Evolutionary conservation across 2,797 vertebrate genomes (phyloP).

Genomic region (Enteromius trimaculatus): DNA sequence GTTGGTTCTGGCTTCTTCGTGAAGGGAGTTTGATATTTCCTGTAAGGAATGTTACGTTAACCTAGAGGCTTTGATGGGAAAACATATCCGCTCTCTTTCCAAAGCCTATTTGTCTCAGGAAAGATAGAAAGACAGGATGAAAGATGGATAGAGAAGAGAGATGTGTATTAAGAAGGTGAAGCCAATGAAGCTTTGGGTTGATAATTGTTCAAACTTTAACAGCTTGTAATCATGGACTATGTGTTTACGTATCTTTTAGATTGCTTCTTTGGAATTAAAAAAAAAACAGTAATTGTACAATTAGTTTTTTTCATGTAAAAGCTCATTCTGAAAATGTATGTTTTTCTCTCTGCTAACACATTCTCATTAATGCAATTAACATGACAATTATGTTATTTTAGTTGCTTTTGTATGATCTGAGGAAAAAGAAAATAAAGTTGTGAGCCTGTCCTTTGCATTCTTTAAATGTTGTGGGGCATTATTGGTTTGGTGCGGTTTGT

Average conservation of each 20-base stretch:
- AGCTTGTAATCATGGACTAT: not conserved
- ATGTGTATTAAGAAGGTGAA: not conserved
- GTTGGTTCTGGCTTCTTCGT: slow-evolving; percentile 38
- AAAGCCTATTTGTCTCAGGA: slow-evolving; percentile 25
- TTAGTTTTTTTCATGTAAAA: not conserved
- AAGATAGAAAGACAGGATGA: slow-evolving; percentile 8
- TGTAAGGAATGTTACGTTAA: slow-evolving; percentile 20
- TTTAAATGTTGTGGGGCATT: not conserved
- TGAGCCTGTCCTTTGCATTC: not conserved
- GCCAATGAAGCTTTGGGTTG: not conserved
- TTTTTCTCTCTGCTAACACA: not conserved
- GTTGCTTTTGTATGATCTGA: not conserved
- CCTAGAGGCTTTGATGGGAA: slow-evolving; percentile 20
- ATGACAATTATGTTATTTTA: not conserved
- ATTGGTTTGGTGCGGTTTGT: not conserved
- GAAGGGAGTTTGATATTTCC: slow-evolving; percentile 39
- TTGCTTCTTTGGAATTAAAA: not conserved
- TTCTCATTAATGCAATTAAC: not conserved
- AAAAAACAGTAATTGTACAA: no score
- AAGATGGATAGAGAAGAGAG: not conserved
- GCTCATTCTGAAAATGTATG: not conserved
- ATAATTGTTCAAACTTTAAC: not conserved
- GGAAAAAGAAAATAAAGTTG: slow-evolving; percentile 20
- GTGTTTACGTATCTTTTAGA: not conserved
- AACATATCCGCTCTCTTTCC: slow-evolving; percentile 18